These are phyloP conservation scores for Chionomys nivalis DNA, from an alignment of 2,113 vertebrate species.

Conservation along the genomic window DNA sequence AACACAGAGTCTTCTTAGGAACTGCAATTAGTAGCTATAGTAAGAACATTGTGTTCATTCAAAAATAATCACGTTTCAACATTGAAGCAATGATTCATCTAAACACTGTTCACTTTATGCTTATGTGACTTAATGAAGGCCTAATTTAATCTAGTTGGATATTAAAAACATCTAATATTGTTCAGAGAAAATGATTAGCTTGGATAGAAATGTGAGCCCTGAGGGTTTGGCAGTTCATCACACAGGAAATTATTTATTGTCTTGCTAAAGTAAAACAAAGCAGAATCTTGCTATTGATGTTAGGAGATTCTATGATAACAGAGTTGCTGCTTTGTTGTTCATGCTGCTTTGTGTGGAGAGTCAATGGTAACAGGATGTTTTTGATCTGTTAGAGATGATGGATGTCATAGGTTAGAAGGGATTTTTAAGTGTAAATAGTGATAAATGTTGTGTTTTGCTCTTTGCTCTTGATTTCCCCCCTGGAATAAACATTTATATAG, in stretches of 20 bases:
- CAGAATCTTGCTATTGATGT: not conserved
- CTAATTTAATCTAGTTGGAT: slow-evolving; percentile 48
- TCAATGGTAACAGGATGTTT: not conserved
- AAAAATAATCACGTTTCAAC: not conserved
- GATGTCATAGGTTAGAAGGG: not conserved
- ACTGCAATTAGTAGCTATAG: not conserved
- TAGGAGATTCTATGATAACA: not conserved
- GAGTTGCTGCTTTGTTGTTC: not conserved
- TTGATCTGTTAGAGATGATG: not conserved
- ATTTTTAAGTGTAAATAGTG: not conserved
- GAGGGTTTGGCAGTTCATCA: not conserved
- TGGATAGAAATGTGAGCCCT: not conserved
- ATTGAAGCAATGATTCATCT: slow-evolving; percentile 18
- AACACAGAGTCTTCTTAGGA: not conserved
- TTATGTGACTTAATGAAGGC: slow-evolving; percentile 43
- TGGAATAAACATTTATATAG: not conserved
- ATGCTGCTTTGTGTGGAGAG: not conserved
- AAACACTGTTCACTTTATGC: slow-evolving; percentile 21
- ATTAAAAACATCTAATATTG: slow-evolving; percentile 34
- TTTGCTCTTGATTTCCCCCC: not conserved
- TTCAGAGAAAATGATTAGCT: slow-evolving; percentile 35
- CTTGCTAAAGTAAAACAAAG: not conserved
- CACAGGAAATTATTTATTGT: not conserved
- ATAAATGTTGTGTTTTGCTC: not conserved
- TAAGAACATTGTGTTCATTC: not conserved